Conservation (phyloP, 2,113 vertebrate genomes). For the Stomatorhinus ivindoensis region DNA sequence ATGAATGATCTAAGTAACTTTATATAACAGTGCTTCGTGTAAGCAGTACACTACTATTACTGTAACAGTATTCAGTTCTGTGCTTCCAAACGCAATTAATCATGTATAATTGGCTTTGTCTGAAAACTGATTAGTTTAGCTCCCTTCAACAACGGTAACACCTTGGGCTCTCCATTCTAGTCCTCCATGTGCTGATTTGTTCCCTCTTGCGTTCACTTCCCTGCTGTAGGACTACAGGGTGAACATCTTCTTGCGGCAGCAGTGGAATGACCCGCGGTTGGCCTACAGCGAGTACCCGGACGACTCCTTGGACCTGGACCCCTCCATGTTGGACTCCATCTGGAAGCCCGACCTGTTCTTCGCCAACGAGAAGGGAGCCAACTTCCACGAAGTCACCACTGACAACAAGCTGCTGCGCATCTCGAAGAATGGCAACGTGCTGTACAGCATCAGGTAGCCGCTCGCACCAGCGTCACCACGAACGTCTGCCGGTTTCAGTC, state of each 20-base stretch:
- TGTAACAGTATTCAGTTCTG: background rate
- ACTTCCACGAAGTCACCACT: slow-evolving; percentile 97
- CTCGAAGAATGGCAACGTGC: slow-evolving; percentile 89
- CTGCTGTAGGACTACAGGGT: slow-evolving; percentile 83
- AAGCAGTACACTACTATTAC: background rate
- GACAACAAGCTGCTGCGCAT: slow-evolving; percentile 97
- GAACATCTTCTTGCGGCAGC: slow-evolving; percentile 95
- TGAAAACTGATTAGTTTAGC: background rate
- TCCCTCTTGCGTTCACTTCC: background rate
- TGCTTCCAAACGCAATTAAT: background rate
- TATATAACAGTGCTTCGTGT: background rate
- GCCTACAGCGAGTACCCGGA: slow-evolving; percentile 95
- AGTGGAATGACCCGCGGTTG: slow-evolving; percentile 96
- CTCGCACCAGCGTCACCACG: background rate
- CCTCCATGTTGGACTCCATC: slow-evolving; percentile 98
- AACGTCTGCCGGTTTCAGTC: background rate
- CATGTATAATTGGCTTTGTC: background rate
- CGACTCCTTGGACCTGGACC: slow-evolving; percentile 90
- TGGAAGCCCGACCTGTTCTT: slow-evolving; percentile 99
- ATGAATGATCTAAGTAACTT: background rate
- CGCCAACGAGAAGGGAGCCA: slow-evolving; percentile 95
- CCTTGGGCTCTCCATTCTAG: background rate
- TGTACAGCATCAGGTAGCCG: slow-evolving; percentile 90
- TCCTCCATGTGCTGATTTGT: background rate
- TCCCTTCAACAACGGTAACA: background rate